Evolutionary conservation across 2,113 vertebrate species (phyloP).

Genomic region (Pica pica): DNA sequence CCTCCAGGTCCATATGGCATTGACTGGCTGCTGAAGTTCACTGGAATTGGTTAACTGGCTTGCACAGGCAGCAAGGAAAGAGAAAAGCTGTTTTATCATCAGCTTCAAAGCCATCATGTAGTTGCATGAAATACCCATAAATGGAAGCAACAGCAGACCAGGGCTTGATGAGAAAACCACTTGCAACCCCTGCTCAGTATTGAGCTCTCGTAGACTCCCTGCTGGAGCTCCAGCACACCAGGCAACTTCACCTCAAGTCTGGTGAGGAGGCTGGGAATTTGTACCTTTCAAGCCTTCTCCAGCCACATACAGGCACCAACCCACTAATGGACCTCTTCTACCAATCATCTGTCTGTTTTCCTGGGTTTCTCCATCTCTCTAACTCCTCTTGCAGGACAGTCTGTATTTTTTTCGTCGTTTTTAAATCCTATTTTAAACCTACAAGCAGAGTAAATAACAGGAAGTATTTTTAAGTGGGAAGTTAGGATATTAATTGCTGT

Average conservation of each 20-base stretch:
- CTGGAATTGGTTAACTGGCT: neutral
- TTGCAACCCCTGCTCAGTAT: neutral
- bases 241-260: neutral
- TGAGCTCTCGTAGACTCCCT: neutral
- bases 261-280: neutral
- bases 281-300: neutral
- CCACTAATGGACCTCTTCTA: neutral
- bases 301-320: neutral
- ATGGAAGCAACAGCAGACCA: neutral
- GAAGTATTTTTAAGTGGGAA: neutral
- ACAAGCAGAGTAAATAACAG: neutral
- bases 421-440: neutral
- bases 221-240: neutral
- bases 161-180: neutral
- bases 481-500: neutral
- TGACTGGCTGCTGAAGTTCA: neutral
- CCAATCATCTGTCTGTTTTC: neutral
- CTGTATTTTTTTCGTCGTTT: neutral
- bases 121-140: neutral
- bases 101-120: neutral
- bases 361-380: neutral
- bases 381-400: neutral
- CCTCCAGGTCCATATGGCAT: neutral
- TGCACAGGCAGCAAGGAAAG: neutral
- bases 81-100: neutral